These are phyloP conservation scores for Formica selysi DNA, from an alignment of 1,140 invertebrate genomes.

Conservation along the genomic window DNA sequence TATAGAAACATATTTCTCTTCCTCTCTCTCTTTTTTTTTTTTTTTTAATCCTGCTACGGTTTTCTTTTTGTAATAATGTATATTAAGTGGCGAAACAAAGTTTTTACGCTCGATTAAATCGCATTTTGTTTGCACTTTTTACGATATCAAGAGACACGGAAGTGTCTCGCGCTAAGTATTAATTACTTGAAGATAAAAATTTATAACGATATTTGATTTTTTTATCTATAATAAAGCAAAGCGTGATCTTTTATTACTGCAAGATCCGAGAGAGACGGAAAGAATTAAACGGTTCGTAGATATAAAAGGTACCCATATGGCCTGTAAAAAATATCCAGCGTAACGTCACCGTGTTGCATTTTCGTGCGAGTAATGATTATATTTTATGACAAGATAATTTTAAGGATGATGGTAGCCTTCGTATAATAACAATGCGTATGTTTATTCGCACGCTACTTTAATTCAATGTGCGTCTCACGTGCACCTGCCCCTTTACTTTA, in stretches of 20 bases:
- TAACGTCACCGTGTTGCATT: slow-evolving; percentile 5
- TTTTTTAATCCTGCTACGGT: not conserved
- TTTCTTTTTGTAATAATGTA: too few relatives aligned
- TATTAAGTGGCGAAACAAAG: not conserved
- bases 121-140: not conserved
- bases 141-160: too few relatives aligned
- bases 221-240: slow-evolving; percentile 1
- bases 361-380: slow-evolving; percentile 54
- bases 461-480: slow-evolving; percentile 1
- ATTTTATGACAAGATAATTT: slow-evolving; percentile 68
- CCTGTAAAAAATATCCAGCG: slow-evolving; percentile 61
- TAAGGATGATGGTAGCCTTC: slow-evolving; percentile 28
- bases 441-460: slow-evolving; percentile 17
- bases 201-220: slow-evolving; percentile 1
- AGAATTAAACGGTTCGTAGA: slow-evolving; percentile 67
- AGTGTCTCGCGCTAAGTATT: too few relatives aligned
- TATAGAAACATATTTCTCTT: too few relatives aligned
- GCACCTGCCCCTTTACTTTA: slow-evolving; percentile 43
- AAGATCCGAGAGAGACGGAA: slow-evolving; percentile 36
- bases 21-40: not conserved
- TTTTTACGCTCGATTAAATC: not conserved
- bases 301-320: slow-evolving; percentile 61
- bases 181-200: not conserved
- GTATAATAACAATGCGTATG: not conserved
- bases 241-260: not conserved